These are phyloP conservation scores for Myotis brandtii DNA, from an alignment of 2,113 vertebrate genomes.

Conservation along the genomic window DNA sequence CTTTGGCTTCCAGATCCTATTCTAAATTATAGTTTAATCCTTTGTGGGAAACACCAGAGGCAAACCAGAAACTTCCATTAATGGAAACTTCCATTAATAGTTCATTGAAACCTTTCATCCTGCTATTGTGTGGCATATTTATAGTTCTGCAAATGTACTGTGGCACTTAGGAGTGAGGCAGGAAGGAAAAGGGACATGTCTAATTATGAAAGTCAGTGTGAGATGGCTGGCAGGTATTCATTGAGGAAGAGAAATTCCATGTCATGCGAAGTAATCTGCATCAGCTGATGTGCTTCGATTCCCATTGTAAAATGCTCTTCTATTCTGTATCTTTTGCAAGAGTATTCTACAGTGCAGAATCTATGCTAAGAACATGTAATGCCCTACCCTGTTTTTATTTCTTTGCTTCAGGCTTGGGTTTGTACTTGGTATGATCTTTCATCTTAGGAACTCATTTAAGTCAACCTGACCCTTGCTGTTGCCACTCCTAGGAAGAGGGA, in stretches of 20 bases:
- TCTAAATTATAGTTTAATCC: background rate
- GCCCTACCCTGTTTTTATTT: background rate
- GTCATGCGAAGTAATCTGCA: background rate
- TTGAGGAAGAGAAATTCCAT: background rate
- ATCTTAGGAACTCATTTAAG: background rate
- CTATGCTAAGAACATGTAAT: background rate
- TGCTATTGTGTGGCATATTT: slow-evolving; percentile 4
- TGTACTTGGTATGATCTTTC: background rate
- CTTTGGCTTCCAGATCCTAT: background rate
- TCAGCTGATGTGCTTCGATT: background rate
- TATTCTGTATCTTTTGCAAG: background rate
- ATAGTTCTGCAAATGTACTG: background rate
- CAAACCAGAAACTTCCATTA: background rate
- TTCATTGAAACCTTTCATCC: background rate
- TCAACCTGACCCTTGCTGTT: background rate
- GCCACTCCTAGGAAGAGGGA: background rate
- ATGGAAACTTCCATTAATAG: background rate
- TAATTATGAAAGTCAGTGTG: slow-evolving; percentile 14
- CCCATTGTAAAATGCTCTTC: background rate
- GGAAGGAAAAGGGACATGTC: background rate
- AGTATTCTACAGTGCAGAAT: background rate
- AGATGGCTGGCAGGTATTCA: background rate
- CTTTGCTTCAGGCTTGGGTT: background rate
- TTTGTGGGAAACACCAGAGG: slow-evolving; percentile 27
- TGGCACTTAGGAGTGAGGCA: background rate